Evolutionary conservation across 2,888 invertebrate species (phyloP).

Genomic region (Coecobrya sp.): DNA sequence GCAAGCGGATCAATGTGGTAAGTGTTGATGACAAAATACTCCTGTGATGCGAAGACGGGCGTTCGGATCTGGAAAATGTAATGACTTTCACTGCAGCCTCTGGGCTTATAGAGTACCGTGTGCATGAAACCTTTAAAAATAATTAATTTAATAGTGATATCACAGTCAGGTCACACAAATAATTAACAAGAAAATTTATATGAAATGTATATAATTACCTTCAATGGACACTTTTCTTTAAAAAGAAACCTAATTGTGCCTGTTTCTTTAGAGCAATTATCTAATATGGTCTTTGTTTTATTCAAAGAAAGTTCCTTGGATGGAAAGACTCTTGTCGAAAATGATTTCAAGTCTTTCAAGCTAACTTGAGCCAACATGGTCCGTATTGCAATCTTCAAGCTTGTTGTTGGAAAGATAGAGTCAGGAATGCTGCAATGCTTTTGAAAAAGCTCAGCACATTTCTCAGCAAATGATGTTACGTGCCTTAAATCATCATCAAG

Average conservation of each 20-base stretch:
- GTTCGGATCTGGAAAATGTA: not conserved
- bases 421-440: slow-evolving; percentile 2
- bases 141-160: not conserved
- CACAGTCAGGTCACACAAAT: no score
- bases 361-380: not conserved
- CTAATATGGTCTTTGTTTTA: not conserved
- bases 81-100: not conserved
- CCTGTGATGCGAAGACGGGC: not conserved
- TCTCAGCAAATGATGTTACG: not conserved
- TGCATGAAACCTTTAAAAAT: slow-evolving; percentile 26
- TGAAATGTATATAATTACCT: not conserved
- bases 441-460: not conserved
- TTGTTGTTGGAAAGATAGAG: not conserved
- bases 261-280: not conserved
- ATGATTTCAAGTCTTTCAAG: not conserved
- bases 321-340: not conserved
- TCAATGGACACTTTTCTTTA: slow-evolving; percentile 9
- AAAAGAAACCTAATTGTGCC: slow-evolving; percentile 45
- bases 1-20: not conserved
- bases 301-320: not conserved
- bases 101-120: not conserved
- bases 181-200: not conserved
- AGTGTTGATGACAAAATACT: slow-evolving; percentile 4
- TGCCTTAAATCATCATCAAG: slow-evolving; percentile 2
- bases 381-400: not conserved